These are phyloP conservation scores for Pogonomyrmex barbatus DNA, from an alignment of 1,140 invertebrate species.

Conservation along the genomic window DNA sequence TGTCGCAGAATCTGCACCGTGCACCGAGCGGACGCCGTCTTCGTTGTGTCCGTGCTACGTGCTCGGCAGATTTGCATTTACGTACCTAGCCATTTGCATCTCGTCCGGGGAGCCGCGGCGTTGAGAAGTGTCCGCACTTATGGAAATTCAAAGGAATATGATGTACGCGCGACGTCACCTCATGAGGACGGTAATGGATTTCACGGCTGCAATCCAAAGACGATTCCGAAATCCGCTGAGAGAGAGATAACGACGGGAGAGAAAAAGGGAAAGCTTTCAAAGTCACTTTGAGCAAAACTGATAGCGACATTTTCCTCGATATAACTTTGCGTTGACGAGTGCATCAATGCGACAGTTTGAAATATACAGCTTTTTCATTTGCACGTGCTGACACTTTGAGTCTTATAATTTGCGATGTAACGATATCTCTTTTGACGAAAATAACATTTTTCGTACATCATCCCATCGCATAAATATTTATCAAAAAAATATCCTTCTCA, in stretches of 20 bases:
- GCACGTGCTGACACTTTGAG: not conserved
- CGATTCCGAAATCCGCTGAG: constrained; percentile 36
- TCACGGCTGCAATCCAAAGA: constrained; percentile 53
- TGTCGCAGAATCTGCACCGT: not conserved
- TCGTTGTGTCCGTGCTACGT: constrained; percentile 39
- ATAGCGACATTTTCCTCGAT: constrained; percentile 40
- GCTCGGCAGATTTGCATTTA: constrained; percentile 64
- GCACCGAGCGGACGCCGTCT: not conserved
- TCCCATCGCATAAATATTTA: not conserved
- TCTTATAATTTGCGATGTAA: constrained; percentile 25
- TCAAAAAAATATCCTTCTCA: not conserved
- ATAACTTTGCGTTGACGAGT: constrained; percentile 17
- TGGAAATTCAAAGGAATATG: constrained; percentile 66
- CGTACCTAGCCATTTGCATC: constrained; percentile 64
- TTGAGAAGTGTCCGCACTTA: constrained; percentile 55
- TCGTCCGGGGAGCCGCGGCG: constrained; percentile 37
- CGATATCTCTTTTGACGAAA: not conserved
- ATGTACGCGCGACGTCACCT: constrained; percentile 58
- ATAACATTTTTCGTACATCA: constrained; percentile 19
- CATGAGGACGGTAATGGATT: constrained; percentile 58
- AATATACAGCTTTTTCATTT: constrained; percentile 32
- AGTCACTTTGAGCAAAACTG: constrained; percentile 36
- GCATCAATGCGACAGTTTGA: constrained; percentile 24
- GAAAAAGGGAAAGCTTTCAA: constrained; percentile 14
- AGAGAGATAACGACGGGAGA: constrained; percentile 2